Evolutionary conservation across 1,140 invertebrate species (phyloP).

Genomic region (Sycobia sp.): DNA sequence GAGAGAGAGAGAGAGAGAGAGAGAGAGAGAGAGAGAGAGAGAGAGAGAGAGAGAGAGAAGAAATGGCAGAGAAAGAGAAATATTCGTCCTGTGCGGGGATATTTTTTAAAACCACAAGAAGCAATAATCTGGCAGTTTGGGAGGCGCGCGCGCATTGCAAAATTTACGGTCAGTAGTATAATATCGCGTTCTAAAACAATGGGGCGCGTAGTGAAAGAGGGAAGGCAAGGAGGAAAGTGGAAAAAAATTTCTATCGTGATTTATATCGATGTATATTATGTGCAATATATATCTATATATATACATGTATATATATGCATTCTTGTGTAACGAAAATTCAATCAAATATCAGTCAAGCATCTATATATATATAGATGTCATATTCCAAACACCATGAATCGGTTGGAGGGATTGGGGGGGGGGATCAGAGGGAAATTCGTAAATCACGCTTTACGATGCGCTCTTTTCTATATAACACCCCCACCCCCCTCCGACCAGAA

Average conservation of each 20-base stretch:
- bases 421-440: too few species aligned
- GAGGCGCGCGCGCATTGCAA: too few species aligned
- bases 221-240: too few species aligned
- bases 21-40: neutral
- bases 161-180: too few species aligned
- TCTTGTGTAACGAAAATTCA: slow-evolving; percentile 17
- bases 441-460: slow-evolving; percentile 19
- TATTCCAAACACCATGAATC: too few species aligned
- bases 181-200: too few species aligned
- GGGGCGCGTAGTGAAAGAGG: too few species aligned
- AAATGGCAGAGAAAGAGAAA: neutral
- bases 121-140: neutral
- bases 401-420: too few species aligned
- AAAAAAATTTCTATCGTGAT: neutral
- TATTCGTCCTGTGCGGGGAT: neutral
- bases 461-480: too few species aligned
- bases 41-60: neutral
- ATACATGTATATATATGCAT: slow-evolving; percentile 13
- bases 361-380: too few species aligned
- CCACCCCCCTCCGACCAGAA: too few species aligned
- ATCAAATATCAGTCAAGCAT: slow-evolving; percentile 4
- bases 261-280: neutral
- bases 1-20: neutral
- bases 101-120: neutral
- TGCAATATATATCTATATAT: too few species aligned